Base-by-base conservation (phyloP, 1,140 invertebrate species). In the Rhopalosiphum maidis region DNA sequence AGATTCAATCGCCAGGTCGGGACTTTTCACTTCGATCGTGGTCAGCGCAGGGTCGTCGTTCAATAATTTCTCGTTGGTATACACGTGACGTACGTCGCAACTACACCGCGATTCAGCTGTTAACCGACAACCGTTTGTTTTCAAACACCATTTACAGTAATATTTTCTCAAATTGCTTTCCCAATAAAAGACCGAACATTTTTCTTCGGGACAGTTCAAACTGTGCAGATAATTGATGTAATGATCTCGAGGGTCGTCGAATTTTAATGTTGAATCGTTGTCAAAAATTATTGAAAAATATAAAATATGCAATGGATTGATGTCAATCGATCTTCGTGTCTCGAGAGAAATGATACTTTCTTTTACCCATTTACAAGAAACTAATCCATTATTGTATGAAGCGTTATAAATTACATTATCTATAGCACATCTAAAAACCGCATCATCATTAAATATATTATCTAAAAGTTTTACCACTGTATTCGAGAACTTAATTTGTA, bases 11-110 rank as follows among this genome's bases (percentile, higher is more conserved):
- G 22, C 82, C 35, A 41, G 35, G 21, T 43, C 35, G 15, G 60
- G 11, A 68, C 60, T n/a, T 18, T 15, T n/a, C 0, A 68, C 30
- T 18, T n/a, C 60, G 3, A 68, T 6, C 30, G 1, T 0, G 4
- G 60, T 18, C 11, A 1, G 15, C 11, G 30, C 5, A 0, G 11
- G 0, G 11, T 18, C 11, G 1, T 1, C 15, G 2, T 11, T n/a
- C 60, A 30, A 68, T n/a, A 37, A 37, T 68, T 46, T 68, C 11
- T n/a, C 60, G 60, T 68, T 68, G 60, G 18, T 68, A 5, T 18
- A 18, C 30, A 11, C 15, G 60, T 68, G 0, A 4, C 60, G 60
- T 68, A 68, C 6, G 30, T 68, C 60, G 30, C 60, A 68, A 68
- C 30, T 68, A 30, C 6, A 18, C 30, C 1, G 30, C 6, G 15